A percentile compares a stretch with the other conserved stretches of the same genome.
Evolutionary conservation across 2,113 vertebrate genomes (phyloP).

Genomic region (Dromas ardeola): DNA sequence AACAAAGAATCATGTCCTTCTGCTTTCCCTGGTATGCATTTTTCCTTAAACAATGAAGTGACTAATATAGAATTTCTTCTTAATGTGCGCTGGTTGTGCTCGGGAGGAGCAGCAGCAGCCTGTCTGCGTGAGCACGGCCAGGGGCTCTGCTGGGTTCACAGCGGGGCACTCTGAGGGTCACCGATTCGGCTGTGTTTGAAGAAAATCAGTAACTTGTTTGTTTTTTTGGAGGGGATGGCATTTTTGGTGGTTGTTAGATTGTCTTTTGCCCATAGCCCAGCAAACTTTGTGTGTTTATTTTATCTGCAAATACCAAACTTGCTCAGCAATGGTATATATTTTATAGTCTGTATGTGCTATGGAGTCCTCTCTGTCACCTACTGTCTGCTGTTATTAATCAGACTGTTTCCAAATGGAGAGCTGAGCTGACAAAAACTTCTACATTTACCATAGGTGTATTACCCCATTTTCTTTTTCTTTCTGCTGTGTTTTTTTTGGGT

Average conservation of each 20-base stretch:
- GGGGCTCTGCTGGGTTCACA: not conserved
- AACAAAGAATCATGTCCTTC: not conserved
- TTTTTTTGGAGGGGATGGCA: not conserved
- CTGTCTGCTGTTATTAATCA: not conserved
- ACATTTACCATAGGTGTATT: not conserved
- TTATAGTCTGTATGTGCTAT: not conserved
- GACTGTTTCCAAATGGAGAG: not conserved
- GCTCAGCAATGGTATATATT: not conserved
- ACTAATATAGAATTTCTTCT: not conserved
- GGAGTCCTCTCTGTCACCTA: not conserved
- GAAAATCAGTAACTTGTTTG: not conserved
- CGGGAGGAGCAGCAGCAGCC: not conserved
- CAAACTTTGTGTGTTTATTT: not conserved
- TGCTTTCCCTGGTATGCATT: not conserved
- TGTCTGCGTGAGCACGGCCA: not conserved
- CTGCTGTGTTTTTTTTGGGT: not conserved
- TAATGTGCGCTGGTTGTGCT: not conserved
- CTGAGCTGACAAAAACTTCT: not conserved
- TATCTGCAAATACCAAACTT: not conserved
- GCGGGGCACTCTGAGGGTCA: not conserved
- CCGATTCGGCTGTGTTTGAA: not conserved
- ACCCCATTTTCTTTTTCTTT: not conserved
- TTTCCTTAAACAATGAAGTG: slow-evolving; percentile 10
- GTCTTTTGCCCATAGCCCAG: not conserved
- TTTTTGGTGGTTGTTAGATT: not conserved